Base-by-base conservation (phyloP, 2,888 invertebrate genomes). In the Campoplex nolae region DNA sequence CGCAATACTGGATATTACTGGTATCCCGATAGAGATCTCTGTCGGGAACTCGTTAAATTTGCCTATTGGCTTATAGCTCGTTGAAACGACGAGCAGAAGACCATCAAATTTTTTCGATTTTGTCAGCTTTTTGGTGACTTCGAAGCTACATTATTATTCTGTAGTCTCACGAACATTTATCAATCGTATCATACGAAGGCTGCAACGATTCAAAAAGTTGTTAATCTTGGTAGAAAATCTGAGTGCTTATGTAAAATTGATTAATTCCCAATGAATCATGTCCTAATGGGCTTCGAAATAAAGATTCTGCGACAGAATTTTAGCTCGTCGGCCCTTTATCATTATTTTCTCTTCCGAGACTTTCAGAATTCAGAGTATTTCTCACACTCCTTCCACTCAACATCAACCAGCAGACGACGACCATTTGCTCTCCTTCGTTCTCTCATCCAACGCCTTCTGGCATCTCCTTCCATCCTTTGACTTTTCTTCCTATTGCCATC, bases 341-440 rank as follows among this genome's bases (percentile, higher is more conserved):
- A 73, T 45, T 48, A 28, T 23, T 75, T 84, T 54, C 74, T 85
- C 84, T 82, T 83, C 75, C 80, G 74, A 81, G 51, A 67, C 67
- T 54, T 68, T 42, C 32, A 45, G 65, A 87, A 86, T 88, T 89
- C 88, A 88, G 84, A 75, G n/a, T 84, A 76, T 83, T 84, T 83
- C 83, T 70, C 58, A 35, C 83, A 83, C 84, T 88, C 68, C 83
- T 84, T 79, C 86, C 42, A 77, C 23, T 68, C 23, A 78, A 68
- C 81, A 45, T 65, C 78, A 76, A 48, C 48, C 90, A 89, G 89
- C 90, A 84, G 87, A 87, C 78, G 82, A 78, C 84, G 82, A 71
- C 75, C 82, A 74, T 77, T 86, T 65, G 80, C 73, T 88, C 88
- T 88, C 88, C 84, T 90, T 83, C 90, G 88, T 88, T 81, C 86